Evolutionary conservation across 2,797 vertebrate genomes (phyloP).

Genomic region (Halcyon chelicuti): DNA sequence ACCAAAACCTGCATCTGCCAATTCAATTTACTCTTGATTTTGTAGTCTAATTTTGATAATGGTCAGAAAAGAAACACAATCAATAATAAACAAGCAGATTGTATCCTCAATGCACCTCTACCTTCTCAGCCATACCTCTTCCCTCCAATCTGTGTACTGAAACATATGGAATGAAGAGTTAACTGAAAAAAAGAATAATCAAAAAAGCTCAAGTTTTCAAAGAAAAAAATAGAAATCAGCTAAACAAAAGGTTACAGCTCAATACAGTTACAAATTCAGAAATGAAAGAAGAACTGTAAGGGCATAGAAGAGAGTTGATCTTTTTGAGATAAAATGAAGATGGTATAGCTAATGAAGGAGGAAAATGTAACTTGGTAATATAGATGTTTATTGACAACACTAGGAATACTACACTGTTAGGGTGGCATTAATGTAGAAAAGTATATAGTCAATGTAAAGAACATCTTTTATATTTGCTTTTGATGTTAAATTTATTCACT

Average conservation of each 20-base stretch:
- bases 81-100: background rate
- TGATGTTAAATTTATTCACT: background rate
- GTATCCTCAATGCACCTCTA: background rate
- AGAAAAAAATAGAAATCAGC: background rate
- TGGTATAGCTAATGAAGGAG: background rate
- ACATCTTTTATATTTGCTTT: background rate
- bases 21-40: conserved; percentile 24
- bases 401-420: background rate
- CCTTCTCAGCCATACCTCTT: background rate
- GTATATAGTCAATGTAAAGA: background rate
- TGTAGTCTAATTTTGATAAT: background rate
- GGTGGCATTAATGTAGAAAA: background rate
- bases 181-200: background rate
- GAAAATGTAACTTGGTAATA: background rate
- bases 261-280: background rate
- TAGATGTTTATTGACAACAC: background rate
- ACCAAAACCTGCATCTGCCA: background rate
- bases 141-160: background rate
- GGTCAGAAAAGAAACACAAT: conserved; percentile 11
- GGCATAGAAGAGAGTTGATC: background rate
- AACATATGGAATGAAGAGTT: background rate
- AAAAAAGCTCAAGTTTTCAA: background rate
- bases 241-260: background rate
- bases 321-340: background rate
- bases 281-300: background rate